phyloP scores from a whole-genome alignment of 2,888 invertebrate genomes.

The Tetragnatha montana region DNA sequence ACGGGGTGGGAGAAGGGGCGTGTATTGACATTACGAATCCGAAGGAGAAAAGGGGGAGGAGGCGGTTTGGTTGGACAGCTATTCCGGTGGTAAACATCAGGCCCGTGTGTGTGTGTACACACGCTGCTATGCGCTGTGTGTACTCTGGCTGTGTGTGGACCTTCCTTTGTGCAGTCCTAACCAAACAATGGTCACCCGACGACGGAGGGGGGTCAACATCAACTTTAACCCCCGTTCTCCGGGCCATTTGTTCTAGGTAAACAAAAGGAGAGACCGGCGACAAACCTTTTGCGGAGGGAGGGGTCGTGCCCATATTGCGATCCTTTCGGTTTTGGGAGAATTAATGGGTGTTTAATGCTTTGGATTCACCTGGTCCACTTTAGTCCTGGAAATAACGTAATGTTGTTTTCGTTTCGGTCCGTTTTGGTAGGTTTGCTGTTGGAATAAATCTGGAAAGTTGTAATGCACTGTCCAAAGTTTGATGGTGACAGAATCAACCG shows the following conservation, averaged over 20 bases:
- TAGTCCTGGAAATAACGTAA: no score
- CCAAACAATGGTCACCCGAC: slow-evolving; percentile 70
- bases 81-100: slow-evolving; percentile 69
- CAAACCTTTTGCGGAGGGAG: slow-evolving; percentile 69
- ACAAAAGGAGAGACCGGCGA: slow-evolving; percentile 69
- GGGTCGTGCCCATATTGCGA: slow-evolving; percentile 60
- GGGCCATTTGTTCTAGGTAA: slow-evolving; percentile 69
- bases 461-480: no score
- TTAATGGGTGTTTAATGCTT: no score
- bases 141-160: slow-evolving; percentile 41
- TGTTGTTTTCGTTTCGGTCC: no score
- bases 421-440: no score
- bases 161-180: slow-evolving; percentile 68
- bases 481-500: no score
- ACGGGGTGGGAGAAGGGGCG: slow-evolving; percentile 14
- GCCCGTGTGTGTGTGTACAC: slow-evolving; percentile 65
- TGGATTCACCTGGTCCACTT: no score
- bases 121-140: slow-evolving; percentile 18
- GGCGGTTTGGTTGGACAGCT: slow-evolving; percentile 67
- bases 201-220: slow-evolving; percentile 56
- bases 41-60: slow-evolving; percentile 32
- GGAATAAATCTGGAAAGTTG: no score
- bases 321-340: neutral
- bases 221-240: slow-evolving; percentile 70
- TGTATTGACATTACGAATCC: slow-evolving; percentile 68